These are phyloP conservation scores for Trichacis sp. DNA, from an alignment of 2,888 invertebrate genomes.

Conservation along the genomic window DNA sequence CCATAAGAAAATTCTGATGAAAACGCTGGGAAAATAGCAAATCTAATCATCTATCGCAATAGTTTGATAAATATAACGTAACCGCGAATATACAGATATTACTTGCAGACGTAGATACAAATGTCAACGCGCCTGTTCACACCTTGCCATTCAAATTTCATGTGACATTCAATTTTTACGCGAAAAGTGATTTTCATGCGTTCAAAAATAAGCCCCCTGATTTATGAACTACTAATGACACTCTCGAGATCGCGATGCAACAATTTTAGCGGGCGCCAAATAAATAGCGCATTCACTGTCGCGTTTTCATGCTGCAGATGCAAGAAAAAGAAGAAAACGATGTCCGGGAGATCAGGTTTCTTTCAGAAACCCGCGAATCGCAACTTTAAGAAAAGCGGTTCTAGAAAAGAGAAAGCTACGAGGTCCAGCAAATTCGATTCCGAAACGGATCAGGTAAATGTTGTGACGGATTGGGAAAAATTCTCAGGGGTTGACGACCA, in stretches of 20 bases:
- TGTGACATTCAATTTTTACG: background rate
- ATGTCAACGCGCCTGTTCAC: no score
- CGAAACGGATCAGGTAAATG: slow-evolving; percentile 8
- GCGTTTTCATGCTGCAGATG: background rate
- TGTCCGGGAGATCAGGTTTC: slow-evolving; percentile 27
- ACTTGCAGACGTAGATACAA: no score
- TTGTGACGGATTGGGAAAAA: no score
- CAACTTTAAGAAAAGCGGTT: slow-evolving; percentile 30
- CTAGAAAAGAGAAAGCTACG: slow-evolving; percentile 21
- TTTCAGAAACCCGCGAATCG: slow-evolving; percentile 42
- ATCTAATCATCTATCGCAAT: no score
- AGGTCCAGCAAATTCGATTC: slow-evolving; percentile 10
- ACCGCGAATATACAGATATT: no score
- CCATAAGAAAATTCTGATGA: no score
- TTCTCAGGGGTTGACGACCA: no score
- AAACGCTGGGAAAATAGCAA: no score
- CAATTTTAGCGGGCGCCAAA: background rate
- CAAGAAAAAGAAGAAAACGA: background rate
- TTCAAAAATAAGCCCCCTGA: no score
- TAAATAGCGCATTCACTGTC: background rate
- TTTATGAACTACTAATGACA: background rate
- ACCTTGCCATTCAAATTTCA: no score
- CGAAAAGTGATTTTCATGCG: no score
- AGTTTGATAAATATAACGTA: no score
- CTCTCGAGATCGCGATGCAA: background rate